Percentiles rank a stretch among this genome's conserved stretches.
These are phyloP conservation scores for Thermophis baileyi DNA, from an alignment of 2,113 vertebrate species.

Conservation along the genomic window DNA sequence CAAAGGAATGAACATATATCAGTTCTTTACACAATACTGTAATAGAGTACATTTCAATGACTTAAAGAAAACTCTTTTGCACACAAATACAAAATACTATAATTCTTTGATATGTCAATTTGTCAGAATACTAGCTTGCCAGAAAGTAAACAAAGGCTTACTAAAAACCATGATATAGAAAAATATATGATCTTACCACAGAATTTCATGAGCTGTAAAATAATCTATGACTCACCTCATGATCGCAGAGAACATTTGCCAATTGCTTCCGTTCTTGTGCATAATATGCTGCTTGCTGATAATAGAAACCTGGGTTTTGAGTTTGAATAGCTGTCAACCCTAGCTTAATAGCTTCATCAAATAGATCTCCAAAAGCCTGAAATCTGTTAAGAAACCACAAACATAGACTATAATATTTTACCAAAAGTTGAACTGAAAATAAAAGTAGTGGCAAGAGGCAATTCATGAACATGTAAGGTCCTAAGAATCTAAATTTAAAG, in stretches of 20 bases:
- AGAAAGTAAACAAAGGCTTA: not conserved
- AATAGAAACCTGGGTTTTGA: slow-evolving; percentile 98
- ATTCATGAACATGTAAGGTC: not conserved
- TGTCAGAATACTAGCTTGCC: not conserved
- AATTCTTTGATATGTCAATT: not conserved
- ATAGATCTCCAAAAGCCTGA: slow-evolving; percentile 96
- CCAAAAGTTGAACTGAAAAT: not conserved
- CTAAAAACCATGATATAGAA: not conserved
- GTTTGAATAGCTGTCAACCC: slow-evolving; percentile 97
- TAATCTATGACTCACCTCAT: slow-evolving; percentile 74
- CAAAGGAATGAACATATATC: not conserved
- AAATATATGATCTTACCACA: not conserved
- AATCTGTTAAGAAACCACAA: slow-evolving; percentile 71
- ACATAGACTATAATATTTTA: not conserved
- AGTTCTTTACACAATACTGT: not conserved
- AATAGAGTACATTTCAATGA: not conserved
- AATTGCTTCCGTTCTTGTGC: slow-evolving; percentile 91
- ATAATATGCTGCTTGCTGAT: slow-evolving; percentile 95
- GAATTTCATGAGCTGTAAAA: not conserved
- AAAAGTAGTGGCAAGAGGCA: not conserved
- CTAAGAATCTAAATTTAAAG: not conserved
- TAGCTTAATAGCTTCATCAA: slow-evolving; percentile 97
- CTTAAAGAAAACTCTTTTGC: not conserved
- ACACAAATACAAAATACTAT: not conserved
- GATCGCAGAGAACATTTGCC: slow-evolving; percentile 81